phyloP scores from a whole-genome alignment of 2,113 vertebrate genomes.

The Pelvicachromis taeniatus region DNA sequence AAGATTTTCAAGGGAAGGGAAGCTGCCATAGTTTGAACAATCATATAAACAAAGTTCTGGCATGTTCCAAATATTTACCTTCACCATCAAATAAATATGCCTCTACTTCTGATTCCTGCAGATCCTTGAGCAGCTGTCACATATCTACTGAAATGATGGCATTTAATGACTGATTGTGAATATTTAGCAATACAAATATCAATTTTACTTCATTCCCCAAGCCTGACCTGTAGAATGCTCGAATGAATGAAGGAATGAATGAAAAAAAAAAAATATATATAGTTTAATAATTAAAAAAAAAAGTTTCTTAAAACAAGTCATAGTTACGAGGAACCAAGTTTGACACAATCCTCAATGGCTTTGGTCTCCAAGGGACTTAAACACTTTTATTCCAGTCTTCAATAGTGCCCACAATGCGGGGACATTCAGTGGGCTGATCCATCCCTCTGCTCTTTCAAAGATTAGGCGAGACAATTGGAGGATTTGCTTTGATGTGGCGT shows the following conservation, averaged over 20 bases:
- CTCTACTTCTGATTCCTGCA: slow-evolving; percentile 1
- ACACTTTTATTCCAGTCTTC: slow-evolving; percentile 3
- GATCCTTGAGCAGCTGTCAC: slow-evolving; percentile 24
- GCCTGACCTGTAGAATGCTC: not conserved
- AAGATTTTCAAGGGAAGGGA: slow-evolving; percentile 30
- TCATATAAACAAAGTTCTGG: slow-evolving; percentile 49
- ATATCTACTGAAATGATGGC: not conserved
- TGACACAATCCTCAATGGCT: not conserved
- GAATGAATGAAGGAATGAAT: not conserved
- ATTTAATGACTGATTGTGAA: not conserved
- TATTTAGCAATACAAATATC: not conserved
- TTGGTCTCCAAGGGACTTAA: slow-evolving; percentile 18
- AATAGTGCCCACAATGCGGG: not conserved
- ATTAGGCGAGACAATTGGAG: slow-evolving; percentile 35
- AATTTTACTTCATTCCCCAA: not conserved
- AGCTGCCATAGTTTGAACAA: slow-evolving; percentile 30
- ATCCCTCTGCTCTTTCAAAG: slow-evolving; percentile 18
- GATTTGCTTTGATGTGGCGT: slow-evolving; percentile 38
- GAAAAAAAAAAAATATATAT: not conserved
- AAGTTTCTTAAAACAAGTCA: not conserved
- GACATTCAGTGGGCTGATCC: slow-evolving; percentile 31
- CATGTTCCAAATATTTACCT: slow-evolving; percentile 35
- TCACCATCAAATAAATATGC: slow-evolving; percentile 39
- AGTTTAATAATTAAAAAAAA: not conserved
- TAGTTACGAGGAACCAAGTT: not conserved